A percentile compares a stretch with the other conserved stretches of the same genome.
These are phyloP conservation scores for Anguilla megastoma DNA, from an alignment of 2,797 vertebrate species.

Conservation along the genomic window DNA sequence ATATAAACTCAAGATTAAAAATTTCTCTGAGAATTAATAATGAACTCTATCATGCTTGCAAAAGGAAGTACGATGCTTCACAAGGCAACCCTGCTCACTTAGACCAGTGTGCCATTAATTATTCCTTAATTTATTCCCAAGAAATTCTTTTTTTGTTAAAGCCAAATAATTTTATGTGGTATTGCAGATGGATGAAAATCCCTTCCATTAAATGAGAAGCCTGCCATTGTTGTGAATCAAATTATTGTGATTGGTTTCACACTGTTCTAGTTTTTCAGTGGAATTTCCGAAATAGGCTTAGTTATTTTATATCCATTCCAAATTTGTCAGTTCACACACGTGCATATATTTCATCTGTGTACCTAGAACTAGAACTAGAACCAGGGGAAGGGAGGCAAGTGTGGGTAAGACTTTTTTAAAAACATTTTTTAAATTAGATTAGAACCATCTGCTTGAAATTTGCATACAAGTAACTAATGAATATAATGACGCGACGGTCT, in stretches of 20 bases:
- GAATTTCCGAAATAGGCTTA: background rate
- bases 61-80: constrained; percentile 38
- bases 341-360: background rate
- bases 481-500: background rate
- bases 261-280: background rate
- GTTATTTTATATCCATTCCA: background rate
- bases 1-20: background rate
- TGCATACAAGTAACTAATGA: background rate
- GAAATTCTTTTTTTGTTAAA: background rate
- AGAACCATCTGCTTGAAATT: background rate
- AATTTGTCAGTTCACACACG: background rate
- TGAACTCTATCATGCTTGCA: constrained; percentile 22
- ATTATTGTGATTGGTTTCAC: background rate
- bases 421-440: background rate
- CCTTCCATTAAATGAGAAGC: background rate
- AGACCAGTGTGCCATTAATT: constrained; percentile 29
- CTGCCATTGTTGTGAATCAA: background rate
- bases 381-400: background rate
- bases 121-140: constrained; percentile 15
- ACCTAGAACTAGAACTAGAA: background rate
- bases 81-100: constrained; percentile 34
- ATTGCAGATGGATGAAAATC: background rate
- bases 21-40: constrained; percentile 22
- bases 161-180: background rate
- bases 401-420: too few species aligned